Evolutionary conservation across 1,140 invertebrate genomes (phyloP).

Genomic region (Arctopsyche grandis): DNA sequence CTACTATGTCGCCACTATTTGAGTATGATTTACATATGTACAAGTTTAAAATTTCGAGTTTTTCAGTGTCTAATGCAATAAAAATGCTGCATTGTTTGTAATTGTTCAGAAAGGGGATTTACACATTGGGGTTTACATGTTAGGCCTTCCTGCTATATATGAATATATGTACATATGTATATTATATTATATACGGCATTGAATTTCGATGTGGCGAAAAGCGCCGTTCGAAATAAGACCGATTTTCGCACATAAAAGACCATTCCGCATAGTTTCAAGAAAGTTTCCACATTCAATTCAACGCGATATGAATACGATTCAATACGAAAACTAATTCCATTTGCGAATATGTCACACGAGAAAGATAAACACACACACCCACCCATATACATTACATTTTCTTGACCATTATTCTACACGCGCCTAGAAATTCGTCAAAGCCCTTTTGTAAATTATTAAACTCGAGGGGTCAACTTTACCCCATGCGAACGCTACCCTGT

Average conservation of each 20-base stretch:
- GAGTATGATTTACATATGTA: too few species aligned
- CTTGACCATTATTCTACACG: constrained; percentile 18
- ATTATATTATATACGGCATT: too few species aligned
- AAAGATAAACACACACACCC: constrained; percentile 44
- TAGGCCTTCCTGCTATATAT: too few species aligned
- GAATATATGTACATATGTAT: too few species aligned
- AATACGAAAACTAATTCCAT: constrained; percentile 51
- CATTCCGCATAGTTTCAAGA: background rate
- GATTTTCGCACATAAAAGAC: background rate
- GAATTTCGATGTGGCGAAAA: too few species aligned
- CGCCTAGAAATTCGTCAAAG: constrained; percentile 43
- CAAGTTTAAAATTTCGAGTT: too few species aligned
- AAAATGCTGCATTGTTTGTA: too few species aligned
- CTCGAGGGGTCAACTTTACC: constrained; percentile 45
- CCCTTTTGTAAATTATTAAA: constrained; percentile 51
- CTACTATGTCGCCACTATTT: too few species aligned
- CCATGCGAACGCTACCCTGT: constrained; percentile 37
- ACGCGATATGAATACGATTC: constrained; percentile 51
- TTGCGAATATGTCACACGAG: constrained; percentile 40
- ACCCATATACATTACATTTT: too few species aligned
- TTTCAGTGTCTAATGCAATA: too few species aligned
- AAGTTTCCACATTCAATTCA: constrained; percentile 34
- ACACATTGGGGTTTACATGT: too few species aligned
- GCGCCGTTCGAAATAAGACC: background rate
- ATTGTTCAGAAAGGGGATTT: too few species aligned